Evolutionary conservation across 2,888 invertebrate species (phyloP), one percentile per base, ranked within the genome.

Genomic region (Pycnomerus fuliginosus): DNA sequence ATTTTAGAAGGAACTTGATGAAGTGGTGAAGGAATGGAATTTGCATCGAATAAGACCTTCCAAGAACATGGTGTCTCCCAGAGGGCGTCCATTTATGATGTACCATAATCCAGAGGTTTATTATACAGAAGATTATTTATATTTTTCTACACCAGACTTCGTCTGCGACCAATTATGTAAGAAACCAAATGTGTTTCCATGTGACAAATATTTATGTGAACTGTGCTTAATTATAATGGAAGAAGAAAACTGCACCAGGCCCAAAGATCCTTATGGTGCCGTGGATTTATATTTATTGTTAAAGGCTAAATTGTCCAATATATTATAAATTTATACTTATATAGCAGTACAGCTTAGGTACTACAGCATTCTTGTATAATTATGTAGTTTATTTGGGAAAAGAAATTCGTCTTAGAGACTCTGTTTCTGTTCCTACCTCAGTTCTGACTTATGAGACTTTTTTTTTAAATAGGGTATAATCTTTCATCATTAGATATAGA

Each of bases 21-120:
- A 16, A 27, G 33, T 45, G 7, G 42, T 10, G 29, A n/a, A 35
- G 7, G 44, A 49, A 17, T 45, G 45, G 37, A 45, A 45, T 23
- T 3, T 7, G 3, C 45, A 45, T 36, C 24, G 20, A 22, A 45
- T 49, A 17, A 17, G 24, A n/a, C 7, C 13, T 10, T 34, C 40
- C 8, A 35, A 16, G 12, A 48, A 49, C 30, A 37, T 23, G 4
- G 32, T 31, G 8, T 36, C 33, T 7, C 48, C 48, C 8, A 16
- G n/a, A 11, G 45, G 44, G 17, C 22, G 27, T 20, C 41, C 48
- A n/a, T 17, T 41, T 14, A 29, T 45, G 16, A 40, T 49, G 41
- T 49, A 24, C 25, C 29, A 41, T 3, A 15, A 27, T 10, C 41
- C 41, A 1, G 15, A 28, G n/a, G 27, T 41, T 28, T 45, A 48